These are phyloP conservation scores for Botrylloides violaceus DNA, from an alignment of 23 tunicate genomes.

Conservation along the genomic window DNA sequence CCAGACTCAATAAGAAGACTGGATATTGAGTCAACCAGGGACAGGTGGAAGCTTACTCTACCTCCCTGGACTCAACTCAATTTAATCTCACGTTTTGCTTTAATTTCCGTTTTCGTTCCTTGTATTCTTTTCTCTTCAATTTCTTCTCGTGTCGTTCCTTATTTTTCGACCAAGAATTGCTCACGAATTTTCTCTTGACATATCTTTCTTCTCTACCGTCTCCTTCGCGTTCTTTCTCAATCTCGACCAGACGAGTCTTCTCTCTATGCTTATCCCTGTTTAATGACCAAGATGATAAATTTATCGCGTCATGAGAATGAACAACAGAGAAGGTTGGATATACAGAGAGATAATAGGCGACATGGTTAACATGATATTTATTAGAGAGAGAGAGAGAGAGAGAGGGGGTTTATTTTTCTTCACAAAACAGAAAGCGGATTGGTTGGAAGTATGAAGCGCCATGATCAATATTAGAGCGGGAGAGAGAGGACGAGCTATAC, in stretches of 20 bases:
- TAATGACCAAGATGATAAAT: neutral
- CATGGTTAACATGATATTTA: no score
- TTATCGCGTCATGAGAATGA: no score
- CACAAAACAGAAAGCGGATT: no score
- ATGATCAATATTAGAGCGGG: no score
- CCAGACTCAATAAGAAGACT: no score
- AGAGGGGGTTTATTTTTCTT: no score
- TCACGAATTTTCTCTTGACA: constrained; percentile 38
- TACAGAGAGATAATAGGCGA: neutral
- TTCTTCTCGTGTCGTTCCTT: constrained; percentile 53
- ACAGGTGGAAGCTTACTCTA: no score
- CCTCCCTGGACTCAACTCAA: no score
- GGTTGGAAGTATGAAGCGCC: no score
- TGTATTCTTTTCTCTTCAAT: constrained; percentile 41
- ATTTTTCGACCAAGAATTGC: constrained; percentile 67
- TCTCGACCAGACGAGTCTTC: constrained; percentile 43
- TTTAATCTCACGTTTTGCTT: constrained; percentile 48
- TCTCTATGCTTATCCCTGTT: constrained; percentile 59
- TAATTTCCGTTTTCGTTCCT: constrained; percentile 23
- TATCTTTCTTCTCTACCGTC: constrained; percentile 11
- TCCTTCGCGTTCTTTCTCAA: constrained; percentile 26
- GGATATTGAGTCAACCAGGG: no score
- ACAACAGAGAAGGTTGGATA: neutral
- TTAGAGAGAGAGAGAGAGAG: no score
- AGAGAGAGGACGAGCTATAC: no score